Percentiles rank a stretch among this genome's conserved stretches.
phyloP scores from a whole-genome alignment of 2,797 vertebrate genomes.

The Hyperoplus lanceolatus region DNA sequence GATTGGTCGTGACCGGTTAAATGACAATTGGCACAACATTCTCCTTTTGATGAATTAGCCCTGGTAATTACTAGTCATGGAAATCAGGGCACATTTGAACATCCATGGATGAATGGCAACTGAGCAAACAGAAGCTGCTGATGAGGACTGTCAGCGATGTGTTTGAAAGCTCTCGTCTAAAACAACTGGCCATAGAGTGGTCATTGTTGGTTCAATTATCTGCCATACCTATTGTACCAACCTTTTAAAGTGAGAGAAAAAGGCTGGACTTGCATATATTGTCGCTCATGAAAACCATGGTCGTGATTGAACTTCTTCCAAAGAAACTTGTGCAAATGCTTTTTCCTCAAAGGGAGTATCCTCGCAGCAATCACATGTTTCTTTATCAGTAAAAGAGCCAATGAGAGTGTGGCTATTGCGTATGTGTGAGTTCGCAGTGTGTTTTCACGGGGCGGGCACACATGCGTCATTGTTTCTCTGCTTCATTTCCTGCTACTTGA shows the following conservation, averaged over 20 bases:
- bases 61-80: background rate
- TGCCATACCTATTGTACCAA: background rate
- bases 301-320: background rate
- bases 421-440: slow-evolving; percentile 28
- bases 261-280: background rate
- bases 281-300: too few species aligned
- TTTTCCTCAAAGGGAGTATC: slow-evolving; percentile 4
- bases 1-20: background rate
- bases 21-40: background rate
- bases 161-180: background rate
- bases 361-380: slow-evolving; percentile 1
- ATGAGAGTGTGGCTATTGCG: slow-evolving; percentile 6
- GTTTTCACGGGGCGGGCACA: slow-evolving; percentile 36
- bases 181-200: background rate
- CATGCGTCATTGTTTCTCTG: slow-evolving; percentile 57
- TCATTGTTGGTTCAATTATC: background rate
- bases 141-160: background rate
- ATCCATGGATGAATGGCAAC: background rate
- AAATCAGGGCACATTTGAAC: background rate
- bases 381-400: slow-evolving; percentile 10
- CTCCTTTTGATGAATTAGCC: background rate
- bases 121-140: background rate
- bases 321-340: background rate
- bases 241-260: background rate
- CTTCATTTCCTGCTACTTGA: slow-evolving; percentile 77